These are phyloP conservation scores for Lasiurus cinereus DNA, from an alignment of 2,113 vertebrate species.

Conservation along the genomic window DNA sequence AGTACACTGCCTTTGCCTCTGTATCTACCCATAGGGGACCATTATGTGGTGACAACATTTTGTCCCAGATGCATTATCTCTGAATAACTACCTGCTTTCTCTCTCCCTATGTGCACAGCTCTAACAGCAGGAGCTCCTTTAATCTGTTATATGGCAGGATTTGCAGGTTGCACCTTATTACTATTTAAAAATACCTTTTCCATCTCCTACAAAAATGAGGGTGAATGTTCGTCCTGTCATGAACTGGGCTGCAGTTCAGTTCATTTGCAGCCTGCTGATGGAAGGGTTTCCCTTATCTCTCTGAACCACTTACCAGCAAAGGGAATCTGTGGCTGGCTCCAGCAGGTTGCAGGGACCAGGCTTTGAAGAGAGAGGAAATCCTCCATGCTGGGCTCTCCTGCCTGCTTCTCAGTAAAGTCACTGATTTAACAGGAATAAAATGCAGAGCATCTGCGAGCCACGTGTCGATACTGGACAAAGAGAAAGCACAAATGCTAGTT, in stretches of 20 bases:
- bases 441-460: neutral
- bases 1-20: constrained; percentile 21
- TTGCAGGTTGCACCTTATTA: neutral
- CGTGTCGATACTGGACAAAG: neutral
- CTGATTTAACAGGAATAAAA: neutral
- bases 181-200: constrained; percentile 30
- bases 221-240: neutral
- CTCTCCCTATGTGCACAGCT: neutral
- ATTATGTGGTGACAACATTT: constrained; percentile 54
- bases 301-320: neutral
- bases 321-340: neutral
- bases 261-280: neutral
- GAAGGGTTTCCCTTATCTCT: neutral
- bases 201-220: neutral
- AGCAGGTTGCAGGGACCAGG: neutral
- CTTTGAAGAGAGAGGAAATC: constrained; percentile 18
- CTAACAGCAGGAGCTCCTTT: neutral
- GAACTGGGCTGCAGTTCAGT: neutral
- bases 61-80: constrained; percentile 44
- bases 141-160: constrained; percentile 34
- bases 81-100: constrained; percentile 67
- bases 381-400: neutral
- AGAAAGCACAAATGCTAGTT: neutral
- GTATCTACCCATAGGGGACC: constrained; percentile 56
- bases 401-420: neutral